Base-by-base conservation (phyloP, 1,140 invertebrate genomes). In the Leptinotarsa texana region DNA sequence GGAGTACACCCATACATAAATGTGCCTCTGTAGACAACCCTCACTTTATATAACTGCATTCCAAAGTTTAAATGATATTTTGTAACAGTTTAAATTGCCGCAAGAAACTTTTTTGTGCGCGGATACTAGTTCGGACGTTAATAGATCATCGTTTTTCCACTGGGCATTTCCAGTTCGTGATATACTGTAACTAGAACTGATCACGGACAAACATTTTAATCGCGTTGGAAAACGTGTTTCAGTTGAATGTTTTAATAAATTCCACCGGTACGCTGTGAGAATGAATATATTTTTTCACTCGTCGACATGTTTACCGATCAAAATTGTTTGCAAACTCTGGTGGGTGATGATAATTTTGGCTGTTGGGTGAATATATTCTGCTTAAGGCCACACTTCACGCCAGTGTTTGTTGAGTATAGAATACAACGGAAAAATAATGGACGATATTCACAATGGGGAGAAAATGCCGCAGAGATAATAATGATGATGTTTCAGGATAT, bases 221-320 rank as follows among this genome's bases (percentile, higher is more conserved):
- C n/a, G 51, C 51, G n/a, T 18, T 57, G 17, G 51, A 57, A 57
- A 57, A 15, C n/a, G 17, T 57, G 51, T 57, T 57, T 15, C 51
- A 57, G 51, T 57, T 57, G 51, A 57, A 57, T 57, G 51, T 57
- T 57, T 57, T 18, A 57, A 57, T 57, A 57, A 57, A 57, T 57
- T 57, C n/a, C n/a, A 57, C 51, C 51, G 51, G 51, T 3, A 57
- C 51, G 51, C 51, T 57, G n/a, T 6, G 6, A 4, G n/a, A n/a
- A 57, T 57, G 51, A 57, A 15, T 17, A 57, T 57, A 57, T 57
- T 57, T 57, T 57, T 57, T 57, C 51, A 57, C n/a, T 57, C 51
- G 51, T 57, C 51, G 51, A 57, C 51, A 57, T 57, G 51, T 57
- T 57, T 57, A 57, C 51, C n/a, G 15, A 17, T n/a, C 51, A 5